Percentiles rank a stretch among this genome's conserved stretches.
Evolutionary conservation across 2,888 invertebrate species (phyloP).

Genomic region (Sminthurinus aureus): DNA sequence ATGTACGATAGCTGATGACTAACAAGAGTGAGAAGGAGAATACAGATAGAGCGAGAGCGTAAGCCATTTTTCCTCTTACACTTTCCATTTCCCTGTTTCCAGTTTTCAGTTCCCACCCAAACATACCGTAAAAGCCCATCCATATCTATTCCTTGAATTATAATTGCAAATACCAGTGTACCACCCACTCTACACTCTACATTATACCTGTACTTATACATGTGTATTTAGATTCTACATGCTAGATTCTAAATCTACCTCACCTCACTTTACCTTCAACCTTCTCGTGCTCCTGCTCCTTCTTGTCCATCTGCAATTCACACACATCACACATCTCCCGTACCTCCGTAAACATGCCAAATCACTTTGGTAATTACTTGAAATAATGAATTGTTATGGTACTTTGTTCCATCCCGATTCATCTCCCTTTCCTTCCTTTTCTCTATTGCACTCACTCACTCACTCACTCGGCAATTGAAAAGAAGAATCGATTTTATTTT

Average conservation of each 20-base stretch:
- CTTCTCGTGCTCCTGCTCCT: no score
- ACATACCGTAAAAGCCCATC: neutral
- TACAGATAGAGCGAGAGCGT: constrained; percentile 18
- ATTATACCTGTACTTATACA: neutral
- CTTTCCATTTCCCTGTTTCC: neutral
- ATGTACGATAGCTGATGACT: no score
- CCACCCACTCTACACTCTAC: constrained; percentile 28
- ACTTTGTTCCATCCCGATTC: neutral
- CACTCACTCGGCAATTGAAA: neutral
- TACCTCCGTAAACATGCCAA: constrained; percentile 39
- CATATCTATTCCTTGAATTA: neutral
- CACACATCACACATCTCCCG: neutral
- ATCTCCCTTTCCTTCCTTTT: neutral
- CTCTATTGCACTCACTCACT: neutral
- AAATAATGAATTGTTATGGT: constrained; percentile 39
- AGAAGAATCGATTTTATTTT: constrained; percentile 9
- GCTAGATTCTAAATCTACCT: neutral
- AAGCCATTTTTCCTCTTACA: constrained; percentile 32
- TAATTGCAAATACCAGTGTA: neutral
- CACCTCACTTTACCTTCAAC: neutral
- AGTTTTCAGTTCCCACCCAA: neutral
- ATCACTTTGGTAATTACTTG: constrained; percentile 43
- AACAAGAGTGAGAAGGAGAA: no score
- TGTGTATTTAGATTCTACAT: no score
- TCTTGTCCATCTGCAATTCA: no score